Evolutionary conservation across 2,113 vertebrate genomes (phyloP).

Genomic region (Chaetura pelagica): DNA sequence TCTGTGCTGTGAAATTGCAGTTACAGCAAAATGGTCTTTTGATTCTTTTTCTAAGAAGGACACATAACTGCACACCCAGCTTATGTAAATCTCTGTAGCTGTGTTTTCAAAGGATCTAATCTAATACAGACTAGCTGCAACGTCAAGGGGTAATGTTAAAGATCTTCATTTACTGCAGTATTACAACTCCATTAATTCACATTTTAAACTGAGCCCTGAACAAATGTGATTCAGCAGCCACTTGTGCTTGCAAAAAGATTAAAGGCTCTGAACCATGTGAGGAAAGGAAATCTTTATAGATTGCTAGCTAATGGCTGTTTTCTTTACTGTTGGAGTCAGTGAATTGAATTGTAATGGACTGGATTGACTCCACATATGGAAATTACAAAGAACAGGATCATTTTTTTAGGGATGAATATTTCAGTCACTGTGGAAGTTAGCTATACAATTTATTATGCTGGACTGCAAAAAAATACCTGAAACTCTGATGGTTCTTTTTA

Average conservation of each 20-base stretch:
- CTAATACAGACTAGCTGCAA: neutral
- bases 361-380: conserved; percentile 11
- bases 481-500: neutral
- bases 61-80: neutral
- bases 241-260: conserved; percentile 48
- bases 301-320: conserved; percentile 50
- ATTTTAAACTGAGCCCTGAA: conserved; percentile 24
- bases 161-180: conserved; percentile 12
- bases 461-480: neutral
- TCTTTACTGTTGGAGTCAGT: conserved; percentile 31
- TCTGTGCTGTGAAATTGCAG: neutral
- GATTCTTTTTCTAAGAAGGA: neutral
- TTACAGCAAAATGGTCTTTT: neutral
- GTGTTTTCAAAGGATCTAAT: neutral
- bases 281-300: conserved; percentile 48
- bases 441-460: neutral
- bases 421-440: neutral
- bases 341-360: conserved; percentile 44
- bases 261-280: conserved; percentile 37
- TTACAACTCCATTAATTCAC: conserved; percentile 1
- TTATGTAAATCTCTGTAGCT: neutral
- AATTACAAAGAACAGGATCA: conserved; percentile 1
- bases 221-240: conserved; percentile 34
- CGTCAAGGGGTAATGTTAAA: neutral
- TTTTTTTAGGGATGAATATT: conserved; percentile 1